Conservation (phyloP, 2,888 invertebrate genomes). For the Metalampra italica region DNA sequence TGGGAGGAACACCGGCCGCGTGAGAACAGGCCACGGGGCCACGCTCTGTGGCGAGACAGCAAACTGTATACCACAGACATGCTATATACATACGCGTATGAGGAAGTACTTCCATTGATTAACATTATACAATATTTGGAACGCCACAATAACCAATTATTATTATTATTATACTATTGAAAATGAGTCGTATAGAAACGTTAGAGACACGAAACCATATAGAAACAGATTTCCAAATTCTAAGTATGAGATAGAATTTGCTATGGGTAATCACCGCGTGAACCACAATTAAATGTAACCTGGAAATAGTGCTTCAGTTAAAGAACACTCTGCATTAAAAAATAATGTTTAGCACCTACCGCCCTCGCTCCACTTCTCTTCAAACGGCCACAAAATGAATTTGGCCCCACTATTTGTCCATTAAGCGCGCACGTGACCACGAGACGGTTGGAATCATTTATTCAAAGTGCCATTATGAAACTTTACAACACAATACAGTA, state of each 20-base stretch:
- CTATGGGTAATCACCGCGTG: too few species aligned
- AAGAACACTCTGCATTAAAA: neutral
- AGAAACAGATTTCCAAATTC: too few species aligned
- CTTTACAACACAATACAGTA: constrained; percentile 15
- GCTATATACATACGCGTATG: constrained; percentile 1
- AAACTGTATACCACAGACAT: too few species aligned
- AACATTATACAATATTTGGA: neutral
- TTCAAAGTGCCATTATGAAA: constrained; percentile 19
- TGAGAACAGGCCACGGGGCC: constrained; percentile 48
- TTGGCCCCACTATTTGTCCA: constrained; percentile 32
- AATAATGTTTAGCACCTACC: constrained; percentile 5
- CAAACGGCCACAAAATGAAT: constrained; percentile 30
- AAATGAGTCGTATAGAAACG: too few species aligned
- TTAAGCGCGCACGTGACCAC: constrained; percentile 39
- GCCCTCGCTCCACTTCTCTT: constrained; percentile 22
- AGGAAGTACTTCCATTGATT: constrained; percentile 2
- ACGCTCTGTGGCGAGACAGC: constrained; percentile 27
- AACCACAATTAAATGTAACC: neutral
- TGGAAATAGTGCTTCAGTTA: neutral
- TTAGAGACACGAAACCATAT: too few species aligned
- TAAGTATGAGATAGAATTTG: too few species aligned
- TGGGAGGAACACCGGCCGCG: constrained; percentile 19
- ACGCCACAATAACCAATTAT: too few species aligned
- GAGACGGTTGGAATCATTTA: constrained; percentile 16
- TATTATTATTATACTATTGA: too few species aligned